Conservation (phyloP, 1,140 invertebrate species). For the Scaptomyza montana region DNA sequence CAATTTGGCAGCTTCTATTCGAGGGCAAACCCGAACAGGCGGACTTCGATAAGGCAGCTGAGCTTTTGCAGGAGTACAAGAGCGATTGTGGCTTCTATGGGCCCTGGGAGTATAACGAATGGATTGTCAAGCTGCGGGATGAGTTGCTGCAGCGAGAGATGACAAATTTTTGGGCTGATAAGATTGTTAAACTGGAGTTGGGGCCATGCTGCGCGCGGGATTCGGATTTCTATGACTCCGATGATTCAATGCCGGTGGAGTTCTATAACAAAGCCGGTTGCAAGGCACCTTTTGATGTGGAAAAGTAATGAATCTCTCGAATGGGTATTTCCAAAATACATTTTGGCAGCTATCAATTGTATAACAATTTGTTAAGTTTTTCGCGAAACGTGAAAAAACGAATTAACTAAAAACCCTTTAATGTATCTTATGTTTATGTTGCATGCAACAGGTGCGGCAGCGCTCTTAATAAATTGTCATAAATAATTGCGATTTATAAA, state of each 20-base stretch:
- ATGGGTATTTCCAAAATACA: neutral
- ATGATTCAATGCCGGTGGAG: conserved; percentile 51
- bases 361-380: conserved; percentile 11
- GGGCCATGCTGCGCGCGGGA: conserved; percentile 68
- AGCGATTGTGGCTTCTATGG: conserved; percentile 65
- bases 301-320: neutral
- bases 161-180: conserved; percentile 69
- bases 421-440: neutral
- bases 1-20: conserved; percentile 65
- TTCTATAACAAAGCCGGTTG: conserved; percentile 71
- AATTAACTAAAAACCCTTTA: conserved; percentile 8
- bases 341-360: neutral
- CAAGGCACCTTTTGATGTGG: conserved; percentile 58
- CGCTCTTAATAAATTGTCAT: conserved; percentile 23
- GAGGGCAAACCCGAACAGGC: conserved; percentile 31
- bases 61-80: conserved; percentile 61
- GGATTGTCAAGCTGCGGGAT: conserved; percentile 68
- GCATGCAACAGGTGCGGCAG: neutral
- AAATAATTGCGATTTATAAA: conserved; percentile 5
- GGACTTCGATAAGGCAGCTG: conserved; percentile 54
- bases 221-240: conserved; percentile 65
- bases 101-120: conserved; percentile 61
- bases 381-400: neutral
- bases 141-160: conserved; percentile 54
- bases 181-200: conserved; percentile 66